phyloP scores from a whole-genome alignment of 2,888 invertebrate genomes.

The Tinea pellionella region DNA sequence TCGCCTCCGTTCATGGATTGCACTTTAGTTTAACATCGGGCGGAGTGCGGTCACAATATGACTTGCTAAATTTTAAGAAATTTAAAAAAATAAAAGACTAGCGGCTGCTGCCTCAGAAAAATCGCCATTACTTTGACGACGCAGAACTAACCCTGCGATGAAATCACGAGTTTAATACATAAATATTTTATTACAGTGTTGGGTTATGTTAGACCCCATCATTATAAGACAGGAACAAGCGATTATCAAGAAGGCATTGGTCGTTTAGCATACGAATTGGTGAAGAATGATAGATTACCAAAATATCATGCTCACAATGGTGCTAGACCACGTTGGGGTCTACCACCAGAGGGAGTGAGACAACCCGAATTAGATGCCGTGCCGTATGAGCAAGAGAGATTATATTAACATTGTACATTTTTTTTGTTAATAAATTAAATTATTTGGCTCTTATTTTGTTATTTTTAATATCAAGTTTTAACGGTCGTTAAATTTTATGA shows the following conservation, averaged over 20 bases:
- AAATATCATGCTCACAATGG: constrained; percentile 46
- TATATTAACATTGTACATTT: constrained; percentile 27
- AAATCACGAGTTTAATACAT: constrained; percentile 12
- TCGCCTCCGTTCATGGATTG: too few relatives aligned
- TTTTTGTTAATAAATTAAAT: not conserved
- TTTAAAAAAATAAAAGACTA: too few relatives aligned
- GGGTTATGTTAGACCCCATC: constrained; percentile 43
- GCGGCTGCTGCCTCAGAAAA: too few relatives aligned
- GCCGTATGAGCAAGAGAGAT: constrained; percentile 48
- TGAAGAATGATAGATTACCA: constrained; percentile 47
- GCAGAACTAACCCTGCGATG: constrained; percentile 13
- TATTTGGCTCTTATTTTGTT: too few relatives aligned
- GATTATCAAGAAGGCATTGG: constrained; percentile 51
- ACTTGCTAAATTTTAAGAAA: too few relatives aligned
- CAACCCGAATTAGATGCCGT: constrained; percentile 49
- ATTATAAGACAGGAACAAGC: constrained; percentile 44
- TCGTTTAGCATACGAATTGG: constrained; percentile 50
- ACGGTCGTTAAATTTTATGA: too few relatives aligned
- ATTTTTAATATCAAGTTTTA: too few relatives aligned
- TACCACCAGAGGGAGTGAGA: constrained; percentile 45
- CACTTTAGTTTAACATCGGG: too few relatives aligned
- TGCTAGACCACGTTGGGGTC: constrained; percentile 44
- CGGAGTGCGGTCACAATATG: too few relatives aligned
- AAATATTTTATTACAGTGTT: constrained; percentile 29
- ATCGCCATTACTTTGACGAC: too few relatives aligned